These are phyloP conservation scores for Elaphurus davidianus DNA, from an alignment of 2,113 vertebrate genomes.

Conservation along the genomic window DNA sequence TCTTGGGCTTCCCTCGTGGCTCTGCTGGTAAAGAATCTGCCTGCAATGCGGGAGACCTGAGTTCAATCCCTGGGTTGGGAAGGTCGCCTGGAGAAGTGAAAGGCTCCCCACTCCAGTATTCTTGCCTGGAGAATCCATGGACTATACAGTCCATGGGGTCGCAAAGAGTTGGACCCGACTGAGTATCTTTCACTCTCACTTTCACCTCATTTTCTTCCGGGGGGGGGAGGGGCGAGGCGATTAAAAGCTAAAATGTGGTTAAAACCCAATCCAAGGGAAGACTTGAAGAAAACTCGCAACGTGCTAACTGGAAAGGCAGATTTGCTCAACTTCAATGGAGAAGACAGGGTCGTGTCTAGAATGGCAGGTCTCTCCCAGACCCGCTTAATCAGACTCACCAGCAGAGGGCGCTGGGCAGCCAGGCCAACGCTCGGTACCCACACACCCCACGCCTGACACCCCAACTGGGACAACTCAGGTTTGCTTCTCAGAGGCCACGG, in stretches of 20 bases:
- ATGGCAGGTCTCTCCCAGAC: background rate
- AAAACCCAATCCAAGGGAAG: background rate
- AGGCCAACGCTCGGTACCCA: background rate
- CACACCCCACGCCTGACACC: fast-evolving
- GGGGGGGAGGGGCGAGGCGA: fast-evolving
- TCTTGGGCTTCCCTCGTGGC: background rate
- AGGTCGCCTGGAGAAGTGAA: background rate
- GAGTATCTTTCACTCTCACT: background rate
- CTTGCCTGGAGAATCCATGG: background rate
- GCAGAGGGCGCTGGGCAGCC: background rate
- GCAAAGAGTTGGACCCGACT: fast-evolving
- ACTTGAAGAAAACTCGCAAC: background rate
- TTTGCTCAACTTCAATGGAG: fast-evolving
- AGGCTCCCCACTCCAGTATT: background rate
- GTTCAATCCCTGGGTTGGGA: background rate
- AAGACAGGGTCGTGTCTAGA: background rate
- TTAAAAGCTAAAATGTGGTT: background rate
- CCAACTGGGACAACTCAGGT: fast-evolving
- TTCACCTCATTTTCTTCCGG: background rate
- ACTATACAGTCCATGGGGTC: background rate
- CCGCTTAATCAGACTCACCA: background rate
- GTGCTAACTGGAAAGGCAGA: background rate
- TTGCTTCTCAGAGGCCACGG: background rate
- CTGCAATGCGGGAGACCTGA: background rate
- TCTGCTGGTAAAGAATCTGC: background rate